Evolutionary conservation across 1,140 invertebrate species (phyloP), one percentile per base, ranked within the genome.

Genomic region (Telenomus remus): DNA sequence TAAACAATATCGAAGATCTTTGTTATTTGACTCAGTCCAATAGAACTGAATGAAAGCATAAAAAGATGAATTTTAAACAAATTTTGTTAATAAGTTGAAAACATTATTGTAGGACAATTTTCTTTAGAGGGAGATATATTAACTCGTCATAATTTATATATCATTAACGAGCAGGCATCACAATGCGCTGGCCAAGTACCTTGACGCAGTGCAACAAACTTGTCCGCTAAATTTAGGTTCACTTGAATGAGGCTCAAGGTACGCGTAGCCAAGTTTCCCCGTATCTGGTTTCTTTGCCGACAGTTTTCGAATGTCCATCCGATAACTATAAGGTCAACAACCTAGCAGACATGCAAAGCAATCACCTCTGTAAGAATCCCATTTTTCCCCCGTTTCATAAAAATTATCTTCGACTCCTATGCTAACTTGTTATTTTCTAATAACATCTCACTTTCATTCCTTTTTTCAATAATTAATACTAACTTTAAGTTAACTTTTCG

Each of bases 211-310:
- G 73, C 75, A 80, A 79, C 44, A 75, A 69, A 75, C 79, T 78
- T 80, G 68, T 72, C 71, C 74, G 76, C 78, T 83, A 84, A 82
- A 83, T 81, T 84, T 82, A 82, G 82, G 59, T 74, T 76, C 68
- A 60, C 63, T 76, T 83, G 80, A 82, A 84, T 83, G 80, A 82
- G 76, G 46, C 65, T 76, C 53, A 82, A 78, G 78, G 78, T 69
- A 60, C 78, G 63, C 56, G 50, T 61, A 64, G 80, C 65, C 78
- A 79, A 77, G 76, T 75, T 80, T 73, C 79, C 75, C 75, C 76
- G 70, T 77, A 75, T 79, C 64, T 75, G 68, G 68, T 77, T 71
- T 72, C 68, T 72, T 63, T 51, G 76, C 79, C 70, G 77, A 61
- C 71, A 59, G 76, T 83, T 82, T 79, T 79, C 79, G 82, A 81